These are phyloP conservation scores for Nymphalis c-album DNA, from an alignment of 2,888 invertebrate genomes.

Conservation along the genomic window DNA sequence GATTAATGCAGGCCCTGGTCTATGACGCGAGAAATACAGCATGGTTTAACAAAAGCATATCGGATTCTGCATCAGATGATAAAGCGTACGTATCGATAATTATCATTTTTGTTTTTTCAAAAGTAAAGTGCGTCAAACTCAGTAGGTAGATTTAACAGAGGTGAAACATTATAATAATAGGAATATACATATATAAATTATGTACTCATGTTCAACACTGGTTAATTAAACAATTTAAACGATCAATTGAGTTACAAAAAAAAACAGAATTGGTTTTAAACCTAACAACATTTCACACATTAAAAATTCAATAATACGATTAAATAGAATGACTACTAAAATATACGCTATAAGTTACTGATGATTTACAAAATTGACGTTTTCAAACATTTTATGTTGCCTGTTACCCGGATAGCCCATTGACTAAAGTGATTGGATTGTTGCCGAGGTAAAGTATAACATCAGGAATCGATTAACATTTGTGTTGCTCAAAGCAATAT, in stretches of 20 bases:
- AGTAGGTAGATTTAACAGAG: no score
- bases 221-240: no score
- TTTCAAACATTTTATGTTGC: conserved; percentile 59
- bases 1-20: conserved; percentile 90
- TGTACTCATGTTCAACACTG: no score
- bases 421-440: conserved; percentile 95
- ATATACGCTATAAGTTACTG: not conserved
- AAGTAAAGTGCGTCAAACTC: not conserved
- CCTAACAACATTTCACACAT: no score
- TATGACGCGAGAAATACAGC: conserved; percentile 94
- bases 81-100: conserved; percentile 64
- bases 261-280: no score
- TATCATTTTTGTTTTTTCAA: not conserved
- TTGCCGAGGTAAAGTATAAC: conserved; percentile 93
- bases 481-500: no score
- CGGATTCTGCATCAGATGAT: conserved; percentile 86
- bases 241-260: no score
- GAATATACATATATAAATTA: no score
- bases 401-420: conserved; percentile 85
- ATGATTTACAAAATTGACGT: not conserved
- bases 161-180: no score
- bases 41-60: conserved; percentile 91
- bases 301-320: no score
- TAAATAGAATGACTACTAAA: no score
- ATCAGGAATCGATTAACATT: not conserved